Base-by-base conservation (phyloP, 2,888 invertebrate species). In the Aphidoletes aphidimyza region DNA sequence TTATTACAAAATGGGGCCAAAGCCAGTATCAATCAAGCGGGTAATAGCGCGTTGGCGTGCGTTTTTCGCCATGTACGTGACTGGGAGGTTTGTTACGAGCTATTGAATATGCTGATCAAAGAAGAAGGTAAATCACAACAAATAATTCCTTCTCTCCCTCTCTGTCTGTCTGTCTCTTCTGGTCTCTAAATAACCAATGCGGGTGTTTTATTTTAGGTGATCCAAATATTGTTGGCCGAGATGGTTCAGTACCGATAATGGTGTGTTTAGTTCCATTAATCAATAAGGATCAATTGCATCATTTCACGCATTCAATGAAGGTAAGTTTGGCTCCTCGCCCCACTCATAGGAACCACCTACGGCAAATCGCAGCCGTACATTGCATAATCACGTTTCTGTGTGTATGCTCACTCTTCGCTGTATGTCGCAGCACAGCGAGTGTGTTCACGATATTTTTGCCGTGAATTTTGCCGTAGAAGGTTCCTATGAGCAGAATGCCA, bases 231-330 rank as follows among this genome's bases (percentile, higher is more conserved):
- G 94, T 94, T 30, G 94, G 94, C 6, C 90, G 94, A 34, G 94
- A 94, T 89, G 94, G 94, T 30, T 93, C 93, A 54, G 93, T 93
- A 84, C 94, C 95, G 17, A 92, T 95, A 85, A 94, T 94, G 93
- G 93, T 95, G 39, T 92, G 94, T 87, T 90, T 95, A 85, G 94
- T 94, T 85, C 94, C 94, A 81, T 89, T 95, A 45, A 93, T 95
- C 85, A 94, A 94, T 88, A 94, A 94, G 88, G 94, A 94, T 89
- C 93, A 94, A 83, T 88, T 94, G 83, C 93, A 94, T 88, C 93
- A 93, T 88, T 93, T 94, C 87, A 94, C 94, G 5, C 94, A 94
- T 89, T 93, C 92, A 86, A 94, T 94, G 93, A 94, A 94, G 91
- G 94, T 93, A 88, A 88, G n/a, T n/a, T n/a, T n/a, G n/a, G n/a